Evolutionary conservation across 2,113 vertebrate species (phyloP).

Genomic region (Poeciliopsis occidentalis): DNA sequence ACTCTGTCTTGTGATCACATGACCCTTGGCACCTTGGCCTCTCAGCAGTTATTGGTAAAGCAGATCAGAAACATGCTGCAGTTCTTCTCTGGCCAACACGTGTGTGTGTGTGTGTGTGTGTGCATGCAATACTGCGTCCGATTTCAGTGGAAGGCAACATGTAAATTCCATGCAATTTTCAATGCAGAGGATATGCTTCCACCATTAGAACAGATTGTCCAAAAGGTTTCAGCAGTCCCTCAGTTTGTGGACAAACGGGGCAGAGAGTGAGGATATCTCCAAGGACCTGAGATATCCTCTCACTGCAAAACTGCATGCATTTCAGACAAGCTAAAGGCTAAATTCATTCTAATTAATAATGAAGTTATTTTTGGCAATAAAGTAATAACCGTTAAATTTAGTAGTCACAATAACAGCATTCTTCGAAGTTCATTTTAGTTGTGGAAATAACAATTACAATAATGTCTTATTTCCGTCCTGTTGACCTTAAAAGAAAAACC

Average conservation of each 20-base stretch:
- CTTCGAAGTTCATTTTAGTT: not conserved
- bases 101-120: not conserved
- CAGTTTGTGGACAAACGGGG: not conserved
- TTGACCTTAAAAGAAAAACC: not conserved
- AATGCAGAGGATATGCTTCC: not conserved
- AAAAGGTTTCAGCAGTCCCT: not conserved
- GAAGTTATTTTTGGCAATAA: not conserved
- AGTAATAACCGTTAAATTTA: not conserved
- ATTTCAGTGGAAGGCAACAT: no score
- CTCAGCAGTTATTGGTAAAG: conserved; percentile 84
- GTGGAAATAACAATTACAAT: not conserved
- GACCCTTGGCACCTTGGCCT: conserved; percentile 86
- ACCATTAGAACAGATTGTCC: not conserved
- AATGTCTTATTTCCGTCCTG: not conserved
- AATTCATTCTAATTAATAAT: not conserved
- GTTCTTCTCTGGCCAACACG: conserved; percentile 16
- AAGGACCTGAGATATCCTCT: no score
- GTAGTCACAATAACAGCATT: not conserved
- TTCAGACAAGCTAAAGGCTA: not conserved
- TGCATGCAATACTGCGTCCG: not conserved
- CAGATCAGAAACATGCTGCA: conserved; percentile 87
- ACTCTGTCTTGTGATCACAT: conserved; percentile 87
- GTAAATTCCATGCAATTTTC: not conserved
- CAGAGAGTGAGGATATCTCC: not conserved
- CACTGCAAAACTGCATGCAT: not conserved